A percentile compares a stretch with the other conserved stretches of the same genome.
Conservation (phyloP, 2,797 vertebrate genomes). For the Pseudochaenichthys georgianus region DNA sequence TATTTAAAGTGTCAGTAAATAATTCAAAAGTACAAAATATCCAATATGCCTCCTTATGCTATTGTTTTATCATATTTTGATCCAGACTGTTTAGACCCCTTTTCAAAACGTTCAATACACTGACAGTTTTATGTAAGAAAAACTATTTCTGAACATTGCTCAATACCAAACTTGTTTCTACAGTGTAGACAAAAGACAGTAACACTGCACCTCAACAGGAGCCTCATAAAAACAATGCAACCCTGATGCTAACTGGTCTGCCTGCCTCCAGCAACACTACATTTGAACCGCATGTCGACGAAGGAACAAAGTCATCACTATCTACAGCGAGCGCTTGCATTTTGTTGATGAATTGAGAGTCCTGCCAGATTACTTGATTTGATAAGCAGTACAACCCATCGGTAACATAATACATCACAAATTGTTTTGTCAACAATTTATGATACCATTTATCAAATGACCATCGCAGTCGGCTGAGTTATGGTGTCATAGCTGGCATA, state of each 20-base stretch:
- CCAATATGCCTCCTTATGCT: not conserved
- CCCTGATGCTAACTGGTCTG: slow-evolving; percentile 42
- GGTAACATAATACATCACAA: slow-evolving; percentile 90
- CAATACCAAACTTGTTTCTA: slow-evolving; percentile 22
- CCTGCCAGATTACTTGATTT: slow-evolving; percentile 89
- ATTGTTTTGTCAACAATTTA: slow-evolving; percentile 92
- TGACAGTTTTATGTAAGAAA: slow-evolving; percentile 33
- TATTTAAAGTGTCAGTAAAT: slow-evolving; percentile 2
- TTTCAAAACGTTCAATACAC: slow-evolving; percentile 34
- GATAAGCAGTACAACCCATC: slow-evolving; percentile 89
- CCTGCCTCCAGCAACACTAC: slow-evolving; percentile 62
- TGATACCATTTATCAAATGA: slow-evolving; percentile 89
- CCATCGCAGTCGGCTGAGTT: slow-evolving; percentile 87
- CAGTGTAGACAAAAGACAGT: slow-evolving; percentile 42
- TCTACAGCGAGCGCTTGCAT: slow-evolving; percentile 77
- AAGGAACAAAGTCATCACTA: slow-evolving; percentile 82
- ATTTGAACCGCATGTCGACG: slow-evolving; percentile 71
- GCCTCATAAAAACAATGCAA: slow-evolving; percentile 65
- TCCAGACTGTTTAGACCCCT: slow-evolving; percentile 22
- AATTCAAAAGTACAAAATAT: slow-evolving; percentile 11
- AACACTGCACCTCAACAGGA: slow-evolving; percentile 36
- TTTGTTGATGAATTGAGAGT: slow-evolving; percentile 86
- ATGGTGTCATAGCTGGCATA: slow-evolving; percentile 89
- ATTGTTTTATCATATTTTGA: slow-evolving; percentile 19
- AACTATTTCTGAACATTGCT: slow-evolving; percentile 35